These are phyloP conservation scores for Gila robusta DNA, from an alignment of 2,797 vertebrate species.

Conservation along the genomic window DNA sequence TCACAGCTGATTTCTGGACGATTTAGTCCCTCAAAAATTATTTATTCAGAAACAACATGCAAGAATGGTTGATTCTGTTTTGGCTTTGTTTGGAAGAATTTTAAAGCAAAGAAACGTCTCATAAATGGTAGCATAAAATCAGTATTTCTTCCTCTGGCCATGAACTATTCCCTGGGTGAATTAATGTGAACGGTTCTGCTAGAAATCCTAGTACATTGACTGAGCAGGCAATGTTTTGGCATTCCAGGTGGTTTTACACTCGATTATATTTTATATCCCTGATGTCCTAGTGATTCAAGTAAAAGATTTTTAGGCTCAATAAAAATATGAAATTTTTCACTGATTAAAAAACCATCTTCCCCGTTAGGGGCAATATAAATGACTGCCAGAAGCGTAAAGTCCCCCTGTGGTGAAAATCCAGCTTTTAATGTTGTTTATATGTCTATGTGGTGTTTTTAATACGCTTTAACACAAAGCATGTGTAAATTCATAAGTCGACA, in stretches of 20 bases:
- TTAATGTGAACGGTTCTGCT: background rate
- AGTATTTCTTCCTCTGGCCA: background rate
- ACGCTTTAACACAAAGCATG: no score
- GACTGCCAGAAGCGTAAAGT: background rate
- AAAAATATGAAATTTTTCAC: background rate
- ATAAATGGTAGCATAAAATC: background rate
- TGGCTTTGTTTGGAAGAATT: background rate
- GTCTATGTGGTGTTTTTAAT: no score
- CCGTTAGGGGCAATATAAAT: background rate
- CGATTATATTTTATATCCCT: background rate
- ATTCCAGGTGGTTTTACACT: background rate
- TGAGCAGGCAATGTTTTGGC: background rate
- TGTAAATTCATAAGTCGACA: no score
- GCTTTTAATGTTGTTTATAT: no score
- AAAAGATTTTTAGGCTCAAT: background rate
- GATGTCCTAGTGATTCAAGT: background rate
- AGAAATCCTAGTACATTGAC: background rate
- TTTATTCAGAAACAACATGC: background rate
- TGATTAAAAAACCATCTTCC: background rate
- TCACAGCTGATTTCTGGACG: background rate
- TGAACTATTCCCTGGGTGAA: background rate
- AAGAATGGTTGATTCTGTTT: background rate
- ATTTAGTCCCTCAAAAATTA: background rate
- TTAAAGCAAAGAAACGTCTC: background rate
- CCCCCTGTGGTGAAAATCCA: no score